phyloP scores from a whole-genome alignment of 30 jellyfish, hydroid and myxozoan genomes.

The Turritopsis dohrnii region DNA sequence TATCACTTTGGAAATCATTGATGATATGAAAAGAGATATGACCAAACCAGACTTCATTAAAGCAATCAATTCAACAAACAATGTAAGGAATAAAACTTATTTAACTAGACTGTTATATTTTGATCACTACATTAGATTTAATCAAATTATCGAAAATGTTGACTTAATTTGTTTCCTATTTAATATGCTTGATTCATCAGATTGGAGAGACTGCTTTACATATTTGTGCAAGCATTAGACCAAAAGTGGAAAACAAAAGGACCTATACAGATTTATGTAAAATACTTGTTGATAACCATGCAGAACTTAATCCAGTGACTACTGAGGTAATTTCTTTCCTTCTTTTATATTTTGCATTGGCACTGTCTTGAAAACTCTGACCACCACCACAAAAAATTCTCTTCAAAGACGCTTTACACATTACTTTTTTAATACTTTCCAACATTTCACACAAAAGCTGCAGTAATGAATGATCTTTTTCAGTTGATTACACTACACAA shows the following conservation, averaged over 20 bases:
- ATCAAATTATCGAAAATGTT: not conserved
- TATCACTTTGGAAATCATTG: constrained; percentile 63
- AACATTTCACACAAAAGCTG: too few species aligned
- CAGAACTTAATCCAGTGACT: constrained; percentile 49
- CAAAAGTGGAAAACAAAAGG: constrained; percentile 30
- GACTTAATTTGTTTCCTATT: too few species aligned
- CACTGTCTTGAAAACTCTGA: not conserved
- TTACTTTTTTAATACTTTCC: not conserved
- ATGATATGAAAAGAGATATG: constrained; percentile 52
- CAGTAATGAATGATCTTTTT: too few species aligned
- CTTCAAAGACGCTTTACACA: not conserved
- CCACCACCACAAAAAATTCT: not conserved
- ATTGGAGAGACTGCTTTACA: constrained; percentile 89
- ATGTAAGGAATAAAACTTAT: constrained; percentile 44
- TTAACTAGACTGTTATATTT: not conserved
- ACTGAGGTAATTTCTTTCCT: constrained; percentile 30
- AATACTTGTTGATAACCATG: constrained; percentile 68
- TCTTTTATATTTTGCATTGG: not conserved
- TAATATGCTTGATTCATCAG: constrained; percentile 24
- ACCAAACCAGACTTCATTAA: not conserved
- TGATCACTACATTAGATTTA: not conserved
- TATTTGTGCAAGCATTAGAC: constrained; percentile 54
- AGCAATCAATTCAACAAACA: constrained; percentile 47
- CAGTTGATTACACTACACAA: too few species aligned
- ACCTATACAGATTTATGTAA: constrained; percentile 63